Base-by-base conservation (phyloP, 2,113 vertebrate species). In the Aplodontia rufa region DNA sequence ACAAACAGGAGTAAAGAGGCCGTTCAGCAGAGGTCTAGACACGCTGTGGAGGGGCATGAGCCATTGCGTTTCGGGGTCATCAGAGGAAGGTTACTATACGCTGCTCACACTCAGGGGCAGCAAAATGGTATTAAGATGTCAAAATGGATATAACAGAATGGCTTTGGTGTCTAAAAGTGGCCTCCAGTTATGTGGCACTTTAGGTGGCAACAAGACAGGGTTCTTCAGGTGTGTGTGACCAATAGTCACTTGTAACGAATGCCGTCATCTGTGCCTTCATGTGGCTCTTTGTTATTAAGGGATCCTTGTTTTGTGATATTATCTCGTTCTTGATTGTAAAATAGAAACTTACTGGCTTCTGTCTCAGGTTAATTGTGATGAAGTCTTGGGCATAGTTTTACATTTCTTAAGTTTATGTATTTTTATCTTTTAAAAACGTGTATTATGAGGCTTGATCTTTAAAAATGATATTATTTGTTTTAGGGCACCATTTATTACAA, bases 401-500 rank as follows among this genome's bases (percentile, higher is more conserved):
- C 13, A 26, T 35, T 81, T 74, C 26, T 58, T 40, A 45, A 45
- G 37, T 80, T 76, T 30, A 42, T 51, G 1, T n/a, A 30, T 24
- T 53, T 87, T 69, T 37, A n/a, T 42, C 12, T 82, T 81, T 69
- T 35, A 49, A 62, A 58, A 82, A 71, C 30, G 17, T 81, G 47
- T 66, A 32, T 55, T 19, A 7, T 30, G 37, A 95, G 28, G 20
- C 47, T 74, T 53, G 37, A 49, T 83, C 84, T 88, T 53, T 60
- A 8, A 72, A 82, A 60, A 37, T 66, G 28, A 0, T 58, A 26
- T 72, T 91, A 6, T 97, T 97, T 96, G 30, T 98, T 98, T 97
- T 69, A 99, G 99, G 99, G 99, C 24, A 95, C 71, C 1, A 97
- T 99, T 86, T 99, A 98, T 96, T 99, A 99, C 95, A 98, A 99